A percentile compares a stretch with the other conserved stretches of the same genome.
phyloP scores from a whole-genome alignment of 2,888 invertebrate species.

The Tipula confusa region DNA sequence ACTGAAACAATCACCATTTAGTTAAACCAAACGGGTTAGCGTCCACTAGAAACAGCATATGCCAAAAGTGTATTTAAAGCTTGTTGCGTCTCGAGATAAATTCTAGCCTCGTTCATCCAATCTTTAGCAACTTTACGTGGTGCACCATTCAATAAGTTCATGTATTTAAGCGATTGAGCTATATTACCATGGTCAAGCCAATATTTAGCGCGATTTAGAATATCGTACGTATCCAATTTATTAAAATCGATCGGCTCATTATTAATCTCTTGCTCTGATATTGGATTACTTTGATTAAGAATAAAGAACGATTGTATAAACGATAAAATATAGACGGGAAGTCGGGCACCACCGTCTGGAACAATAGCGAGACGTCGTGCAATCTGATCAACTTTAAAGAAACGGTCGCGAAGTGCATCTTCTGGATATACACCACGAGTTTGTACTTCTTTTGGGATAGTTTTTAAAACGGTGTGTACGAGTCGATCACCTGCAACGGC shows the following conservation, averaged over 20 bases:
- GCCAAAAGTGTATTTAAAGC: conserved; percentile 86
- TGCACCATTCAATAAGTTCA: conserved; percentile 84
- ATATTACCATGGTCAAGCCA: conserved; percentile 87
- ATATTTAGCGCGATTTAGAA: conserved; percentile 84
- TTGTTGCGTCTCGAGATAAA: conserved; percentile 82
- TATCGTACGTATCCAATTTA: conserved; percentile 77
- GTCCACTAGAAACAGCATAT: conserved; percentile 74
- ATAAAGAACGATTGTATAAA: conserved; percentile 85
- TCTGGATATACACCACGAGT: conserved; percentile 84
- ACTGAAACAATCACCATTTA: neutral
- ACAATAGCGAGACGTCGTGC: conserved; percentile 82
- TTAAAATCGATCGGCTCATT: conserved; percentile 69
- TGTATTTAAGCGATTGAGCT: conserved; percentile 76
- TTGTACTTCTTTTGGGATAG: conserved; percentile 72
- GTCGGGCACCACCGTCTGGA: conserved; percentile 79
- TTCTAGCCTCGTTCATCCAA: conserved; percentile 81
- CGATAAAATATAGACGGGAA: conserved; percentile 78
- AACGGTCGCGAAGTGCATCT: conserved; percentile 77
- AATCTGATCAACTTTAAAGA: conserved; percentile 73
- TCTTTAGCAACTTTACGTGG: conserved; percentile 75
- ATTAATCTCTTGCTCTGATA: conserved; percentile 67
- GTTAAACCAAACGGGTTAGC: conserved; percentile 36
- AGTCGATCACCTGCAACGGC: conserved; percentile 73
- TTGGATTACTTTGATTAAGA: conserved; percentile 62
- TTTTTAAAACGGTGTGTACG: conserved; percentile 69